Percentiles rank a stretch among this genome's conserved stretches.
phyloP scores from a whole-genome alignment of 2,113 vertebrate genomes.

The Aplodontia rufa region DNA sequence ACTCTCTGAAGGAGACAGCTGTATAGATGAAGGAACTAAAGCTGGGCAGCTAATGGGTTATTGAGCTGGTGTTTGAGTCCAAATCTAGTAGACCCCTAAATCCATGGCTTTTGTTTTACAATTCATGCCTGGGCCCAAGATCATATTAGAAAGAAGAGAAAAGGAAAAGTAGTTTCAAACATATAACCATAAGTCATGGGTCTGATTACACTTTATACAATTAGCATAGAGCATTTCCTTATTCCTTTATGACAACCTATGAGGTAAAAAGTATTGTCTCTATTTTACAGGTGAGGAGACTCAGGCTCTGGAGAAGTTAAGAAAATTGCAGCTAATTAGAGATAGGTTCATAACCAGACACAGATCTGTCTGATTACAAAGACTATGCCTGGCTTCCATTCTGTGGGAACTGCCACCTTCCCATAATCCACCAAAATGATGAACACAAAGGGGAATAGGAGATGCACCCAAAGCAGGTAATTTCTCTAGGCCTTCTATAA shows the following conservation, averaged over 20 bases:
- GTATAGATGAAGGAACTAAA: constrained; percentile 4
- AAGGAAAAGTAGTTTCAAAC: constrained; percentile 27
- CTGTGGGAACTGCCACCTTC: not conserved
- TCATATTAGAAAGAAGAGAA: not conserved
- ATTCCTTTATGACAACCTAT: not conserved
- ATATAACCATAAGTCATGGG: not conserved
- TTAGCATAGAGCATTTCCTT: constrained; percentile 36
- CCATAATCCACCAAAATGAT: not conserved
- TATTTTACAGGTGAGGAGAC: constrained; percentile 35
- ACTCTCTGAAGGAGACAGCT: not conserved
- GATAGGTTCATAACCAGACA: not conserved
- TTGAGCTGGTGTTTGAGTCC: constrained; percentile 2
- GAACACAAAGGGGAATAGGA: not conserved
- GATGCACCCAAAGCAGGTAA: not conserved
- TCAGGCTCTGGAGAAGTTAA: not conserved
- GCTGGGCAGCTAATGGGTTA: not conserved
- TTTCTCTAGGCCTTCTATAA: not conserved
- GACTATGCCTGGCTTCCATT: not conserved
- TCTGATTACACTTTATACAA: constrained; percentile 22
- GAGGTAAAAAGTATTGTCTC: constrained; percentile 2
- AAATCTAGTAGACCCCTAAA: not conserved
- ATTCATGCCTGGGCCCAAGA: not conserved
- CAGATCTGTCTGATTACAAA: constrained; percentile 18
- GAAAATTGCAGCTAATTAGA: constrained; percentile 32
- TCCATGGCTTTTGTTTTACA: not conserved